Percentiles rank a stretch among this genome's conserved stretches.
phyloP scores from a whole-genome alignment of 1,140 invertebrate genomes.

The Araneus ventricosus region DNA sequence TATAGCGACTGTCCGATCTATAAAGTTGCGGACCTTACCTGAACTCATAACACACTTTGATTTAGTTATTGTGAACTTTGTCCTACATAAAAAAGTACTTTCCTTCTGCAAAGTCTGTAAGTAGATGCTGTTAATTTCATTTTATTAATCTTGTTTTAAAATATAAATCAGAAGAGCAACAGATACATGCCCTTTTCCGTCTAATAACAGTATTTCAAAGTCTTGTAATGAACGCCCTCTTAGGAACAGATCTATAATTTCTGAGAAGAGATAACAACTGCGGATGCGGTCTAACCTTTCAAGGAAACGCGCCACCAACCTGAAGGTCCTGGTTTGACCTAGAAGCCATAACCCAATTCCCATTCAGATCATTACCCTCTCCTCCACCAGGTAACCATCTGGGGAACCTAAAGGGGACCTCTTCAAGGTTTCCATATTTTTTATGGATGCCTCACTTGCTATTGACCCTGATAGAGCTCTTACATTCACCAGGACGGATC shows the following conservation, averaged over 20 bases:
- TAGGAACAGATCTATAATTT: neutral
- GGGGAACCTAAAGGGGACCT: conserved; percentile 18
- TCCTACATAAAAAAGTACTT: too few relatives aligned
- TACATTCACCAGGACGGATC: neutral
- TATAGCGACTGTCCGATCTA: too few relatives aligned
- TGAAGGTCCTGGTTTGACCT: conserved; percentile 23
- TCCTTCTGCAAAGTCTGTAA: too few relatives aligned
- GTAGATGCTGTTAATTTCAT: too few relatives aligned
- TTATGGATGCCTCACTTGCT: conserved; percentile 16
- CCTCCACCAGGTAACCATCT: conserved; percentile 32
- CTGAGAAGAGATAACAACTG: neutral
- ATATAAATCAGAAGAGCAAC: neutral
- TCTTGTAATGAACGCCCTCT: neutral
- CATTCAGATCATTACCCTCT: conserved; percentile 43
- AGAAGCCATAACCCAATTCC: conserved; percentile 36
- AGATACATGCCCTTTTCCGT: neutral
- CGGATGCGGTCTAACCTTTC: conserved; percentile 7
- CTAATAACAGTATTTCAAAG: neutral
- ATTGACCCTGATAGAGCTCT: conserved; percentile 45
- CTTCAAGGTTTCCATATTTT: conserved; percentile 23
- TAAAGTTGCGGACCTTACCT: too few relatives aligned
- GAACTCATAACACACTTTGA: too few relatives aligned
- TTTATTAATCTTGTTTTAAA: neutral
- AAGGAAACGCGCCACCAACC: neutral
- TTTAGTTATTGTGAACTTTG: too few relatives aligned